phyloP scores from a whole-genome alignment of 2,888 invertebrate genomes.

The Glaucopsyche alexis region DNA sequence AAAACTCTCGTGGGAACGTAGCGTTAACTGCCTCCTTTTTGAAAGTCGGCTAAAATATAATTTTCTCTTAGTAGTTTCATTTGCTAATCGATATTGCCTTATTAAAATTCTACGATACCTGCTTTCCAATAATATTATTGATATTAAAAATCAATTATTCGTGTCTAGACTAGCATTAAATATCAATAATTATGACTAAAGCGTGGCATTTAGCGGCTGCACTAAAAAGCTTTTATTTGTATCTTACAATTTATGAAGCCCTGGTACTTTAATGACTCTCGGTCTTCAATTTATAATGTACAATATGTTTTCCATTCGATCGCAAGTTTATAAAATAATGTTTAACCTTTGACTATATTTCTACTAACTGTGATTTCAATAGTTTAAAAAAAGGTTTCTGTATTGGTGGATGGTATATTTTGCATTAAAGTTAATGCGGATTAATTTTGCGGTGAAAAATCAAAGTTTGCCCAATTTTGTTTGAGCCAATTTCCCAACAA shows the following conservation, averaged over 20 bases:
- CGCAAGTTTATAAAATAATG: not conserved
- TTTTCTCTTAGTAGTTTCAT: no score
- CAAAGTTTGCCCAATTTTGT: no score
- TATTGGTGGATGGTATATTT: no score
- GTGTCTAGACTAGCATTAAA: not conserved
- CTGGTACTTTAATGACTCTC: not conserved
- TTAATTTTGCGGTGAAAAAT: no score
- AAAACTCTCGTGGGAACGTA: no score
- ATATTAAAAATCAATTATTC: not conserved
- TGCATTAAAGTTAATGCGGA: no score
- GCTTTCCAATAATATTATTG: not conserved
- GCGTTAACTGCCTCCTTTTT: no score
- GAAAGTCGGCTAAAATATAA: no score
- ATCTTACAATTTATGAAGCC: not conserved
- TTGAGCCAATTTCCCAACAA: no score
- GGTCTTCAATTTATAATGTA: not conserved
- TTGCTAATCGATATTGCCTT: no score
- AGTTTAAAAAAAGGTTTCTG: no score
- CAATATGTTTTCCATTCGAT: not conserved
- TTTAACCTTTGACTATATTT: not conserved
- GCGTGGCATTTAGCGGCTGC: not conserved
- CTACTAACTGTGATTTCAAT: not conserved
- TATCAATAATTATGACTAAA: not conserved
- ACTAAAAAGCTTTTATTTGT: not conserved
- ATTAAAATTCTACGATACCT: not conserved